Base-by-base conservation (phyloP, 2,113 vertebrate genomes). In the Phalacrocorax pelagicus region DNA sequence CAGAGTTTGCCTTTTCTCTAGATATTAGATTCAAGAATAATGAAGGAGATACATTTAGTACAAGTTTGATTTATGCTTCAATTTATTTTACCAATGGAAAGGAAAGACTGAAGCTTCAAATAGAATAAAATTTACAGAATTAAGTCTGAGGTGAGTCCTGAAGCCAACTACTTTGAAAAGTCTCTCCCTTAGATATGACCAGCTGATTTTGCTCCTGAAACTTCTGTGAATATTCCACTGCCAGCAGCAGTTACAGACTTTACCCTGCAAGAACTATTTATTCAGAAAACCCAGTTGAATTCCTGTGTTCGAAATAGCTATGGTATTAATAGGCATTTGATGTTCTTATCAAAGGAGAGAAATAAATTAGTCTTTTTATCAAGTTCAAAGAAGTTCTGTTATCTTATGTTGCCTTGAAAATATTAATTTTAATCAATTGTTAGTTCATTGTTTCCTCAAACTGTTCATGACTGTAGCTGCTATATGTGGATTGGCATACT, bases 1-100 rank as follows among this genome's bases (percentile, higher is more conserved):
- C 80, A 19, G 57, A 63, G 29, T 90, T 92, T 90, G 15, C 15
- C 36, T 92, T 90, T 94, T 86, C 21, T 57, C 7, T 42, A 63
- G 32, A 34, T 44, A 51, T 3, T 54, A 62, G 17, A 22, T 59
- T 70, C 30, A 83, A 74, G 61, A 94, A 86, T 70, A 95, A 93
- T 44, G 42, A 74, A n/a, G 66, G 18, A 81, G 38, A 62, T 38
- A 38, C 38, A 67, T 86, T 63, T 52, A 66, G 15, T 32, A 62
- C 58, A 88, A 73, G 38, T 81, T 88, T 92, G 71, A 90, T 93
- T 93, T 96, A 90, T 91, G 51, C 83, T 95, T 94, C 58, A 30
- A 57, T 96, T 88, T 77, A 77, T 86, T 96, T 90, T 86, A 69
- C 24, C 62, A 54, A 19, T 47, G 7, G 51, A 95, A 84, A 82